Base-by-base conservation (phyloP, 1,140 invertebrate genomes). In the Tigriopus japonicus region DNA sequence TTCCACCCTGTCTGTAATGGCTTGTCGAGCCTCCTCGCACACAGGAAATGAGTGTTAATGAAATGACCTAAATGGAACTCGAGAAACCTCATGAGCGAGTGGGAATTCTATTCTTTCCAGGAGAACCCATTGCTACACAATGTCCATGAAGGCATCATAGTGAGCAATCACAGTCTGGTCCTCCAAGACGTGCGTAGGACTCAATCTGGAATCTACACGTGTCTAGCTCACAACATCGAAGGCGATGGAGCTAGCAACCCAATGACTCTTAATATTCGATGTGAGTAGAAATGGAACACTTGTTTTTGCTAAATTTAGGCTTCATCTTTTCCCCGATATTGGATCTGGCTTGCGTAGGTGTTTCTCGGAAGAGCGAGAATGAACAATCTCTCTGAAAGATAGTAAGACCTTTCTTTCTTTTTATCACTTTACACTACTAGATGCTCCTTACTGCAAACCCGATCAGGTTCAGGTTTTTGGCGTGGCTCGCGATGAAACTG, bases 241-340 rank as follows among this genome's bases (percentile, higher is more conserved):
- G 87, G 87, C 12, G 84, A 87, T 66, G 85, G 85, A 0, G 80
- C 82, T 64, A 88, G 86, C 70, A 86, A 87, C 68, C 76, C 78
- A 1, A 77, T 89, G 1, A 76, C 80, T 65, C 71, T 90, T 64
- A 84, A 87, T 71, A 83, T 89, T 52, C 86, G 87, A 79, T 89
- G 86, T 90, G 76, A 86, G 83, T 80, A 66, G 14, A 45, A 23
- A 13, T 10, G 17, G 9, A 12, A 13, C 19, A 52, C 19, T 13
- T n/a, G n/a, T n/a, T n/a, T n/a, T n/a, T n/a, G n/a, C n/a, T n/a
- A n/a, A n/a, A n/a, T n/a, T n/a, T n/a, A n/a, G n/a, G n/a, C n/a
- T n/a, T n/a, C n/a, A n/a, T n/a, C n/a, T n/a, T n/a, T n/a, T n/a
- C n/a, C n/a, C n/a, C n/a, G n/a, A n/a, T n/a, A n/a, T n/a, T n/a